phyloP scores from a whole-genome alignment of 2,888 invertebrate genomes.

The Mythimna loreyi region DNA sequence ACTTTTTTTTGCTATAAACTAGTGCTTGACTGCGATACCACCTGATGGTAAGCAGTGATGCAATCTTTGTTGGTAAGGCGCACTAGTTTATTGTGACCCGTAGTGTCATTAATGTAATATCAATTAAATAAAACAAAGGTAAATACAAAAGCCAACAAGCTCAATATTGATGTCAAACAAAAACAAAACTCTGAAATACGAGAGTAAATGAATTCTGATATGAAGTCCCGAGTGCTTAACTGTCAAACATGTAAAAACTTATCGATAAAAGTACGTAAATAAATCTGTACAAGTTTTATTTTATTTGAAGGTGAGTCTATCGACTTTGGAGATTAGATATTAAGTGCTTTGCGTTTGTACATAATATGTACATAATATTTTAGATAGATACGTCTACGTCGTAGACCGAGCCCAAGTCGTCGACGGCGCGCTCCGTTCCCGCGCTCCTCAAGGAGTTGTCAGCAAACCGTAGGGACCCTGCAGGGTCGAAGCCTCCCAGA shows the following conservation, averaged over 20 bases:
- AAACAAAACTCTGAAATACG: slow-evolving; percentile 18
- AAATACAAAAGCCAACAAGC: background rate
- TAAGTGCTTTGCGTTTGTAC: slow-evolving; percentile 5
- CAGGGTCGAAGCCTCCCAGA: too few species aligned
- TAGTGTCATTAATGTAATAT: background rate
- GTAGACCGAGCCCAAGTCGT: too few species aligned
- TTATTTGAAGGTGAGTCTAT: slow-evolving; percentile 27
- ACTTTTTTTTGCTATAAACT: too few species aligned
- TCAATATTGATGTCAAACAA: slow-evolving; percentile 10
- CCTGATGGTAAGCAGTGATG: too few species aligned
- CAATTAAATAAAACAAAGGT: background rate
- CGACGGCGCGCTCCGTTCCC: too few species aligned
- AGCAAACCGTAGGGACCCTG: too few species aligned
- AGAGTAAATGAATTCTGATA: slow-evolving; percentile 27
- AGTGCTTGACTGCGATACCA: too few species aligned
- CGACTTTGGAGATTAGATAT: slow-evolving; percentile 2
- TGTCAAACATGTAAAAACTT: slow-evolving; percentile 62
- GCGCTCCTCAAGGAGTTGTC: too few species aligned
- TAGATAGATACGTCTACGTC: too few species aligned
- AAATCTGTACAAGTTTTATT: slow-evolving; percentile 27
- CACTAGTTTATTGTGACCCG: too few species aligned
- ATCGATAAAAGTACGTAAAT: slow-evolving; percentile 34
- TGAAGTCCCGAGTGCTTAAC: slow-evolving; percentile 55
- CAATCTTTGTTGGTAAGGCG: too few species aligned
- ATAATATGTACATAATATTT: too few species aligned